Percentiles rank a stretch among this genome's conserved stretches.
These are phyloP conservation scores for Nephrotoma appendiculata DNA, from an alignment of 2,888 invertebrate genomes.

Conservation along the genomic window DNA sequence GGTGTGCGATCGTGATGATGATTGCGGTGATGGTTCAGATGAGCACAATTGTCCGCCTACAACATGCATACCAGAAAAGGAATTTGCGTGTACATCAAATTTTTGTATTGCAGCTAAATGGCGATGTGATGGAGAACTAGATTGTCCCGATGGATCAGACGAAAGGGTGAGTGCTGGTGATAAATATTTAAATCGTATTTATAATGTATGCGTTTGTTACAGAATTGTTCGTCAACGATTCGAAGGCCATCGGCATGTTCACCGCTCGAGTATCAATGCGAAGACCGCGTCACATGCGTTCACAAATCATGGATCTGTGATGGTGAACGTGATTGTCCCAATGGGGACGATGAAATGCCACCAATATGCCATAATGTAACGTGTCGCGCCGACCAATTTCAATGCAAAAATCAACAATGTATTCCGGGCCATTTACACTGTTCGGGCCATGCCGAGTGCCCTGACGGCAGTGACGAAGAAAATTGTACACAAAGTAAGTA, in stretches of 20 bases:
- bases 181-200: neutral
- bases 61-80: constrained; percentile 51
- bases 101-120: constrained; percentile 66
- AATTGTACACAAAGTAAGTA: constrained; percentile 51
- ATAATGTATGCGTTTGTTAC: constrained; percentile 18
- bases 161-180: constrained; percentile 42
- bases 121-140: constrained; percentile 77
- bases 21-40: constrained; percentile 75
- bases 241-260: constrained; percentile 46
- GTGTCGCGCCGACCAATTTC: constrained; percentile 76
- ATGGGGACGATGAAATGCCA: constrained; percentile 62
- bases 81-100: constrained; percentile 56
- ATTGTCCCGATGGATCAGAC: constrained; percentile 73
- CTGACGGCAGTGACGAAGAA: constrained; percentile 73
- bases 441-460: constrained; percentile 66
- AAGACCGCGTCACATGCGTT: constrained; percentile 65
- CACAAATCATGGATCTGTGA: constrained; percentile 74
- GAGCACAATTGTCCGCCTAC: constrained; percentile 59
- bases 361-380: constrained; percentile 52
- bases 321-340: constrained; percentile 68
- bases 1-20: constrained; percentile 77
- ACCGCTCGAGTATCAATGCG: constrained; percentile 61
- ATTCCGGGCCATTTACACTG: constrained; percentile 71
- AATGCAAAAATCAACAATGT: constrained; percentile 66
- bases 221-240: constrained; percentile 45